Percentiles rank a stretch among this genome's conserved stretches.
Conservation (phyloP, 2,888 invertebrate genomes). For the Heliconius sara region DNA sequence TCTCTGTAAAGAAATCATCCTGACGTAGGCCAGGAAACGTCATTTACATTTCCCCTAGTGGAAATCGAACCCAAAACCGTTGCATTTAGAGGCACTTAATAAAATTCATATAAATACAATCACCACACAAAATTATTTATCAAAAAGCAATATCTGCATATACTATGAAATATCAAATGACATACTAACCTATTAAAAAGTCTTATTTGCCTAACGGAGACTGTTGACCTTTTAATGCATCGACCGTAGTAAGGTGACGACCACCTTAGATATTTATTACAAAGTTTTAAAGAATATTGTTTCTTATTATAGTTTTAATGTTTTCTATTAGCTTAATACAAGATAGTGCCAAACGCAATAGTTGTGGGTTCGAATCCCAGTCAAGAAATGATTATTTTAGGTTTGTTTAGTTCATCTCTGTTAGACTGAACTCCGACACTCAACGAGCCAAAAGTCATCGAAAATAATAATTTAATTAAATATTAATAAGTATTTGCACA, state of each 20-base stretch:
- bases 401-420: too few relatives aligned
- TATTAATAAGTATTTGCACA: background rate
- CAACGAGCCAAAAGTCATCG: background rate
- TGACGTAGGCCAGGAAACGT: too few relatives aligned
- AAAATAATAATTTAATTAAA: background rate
- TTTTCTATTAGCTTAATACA: too few relatives aligned
- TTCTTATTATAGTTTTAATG: too few relatives aligned
- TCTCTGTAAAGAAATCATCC: too few relatives aligned
- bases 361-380: too few relatives aligned
- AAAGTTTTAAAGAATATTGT: too few relatives aligned
- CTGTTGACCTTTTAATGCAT: conserved; percentile 37
- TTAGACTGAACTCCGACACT: too few relatives aligned
- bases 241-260: background rate
- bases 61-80: background rate
- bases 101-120: background rate
- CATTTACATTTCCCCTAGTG: background rate
- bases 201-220: conserved; percentile 15
- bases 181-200: conserved; percentile 39
- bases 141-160: background rate
- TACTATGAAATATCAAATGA: conserved; percentile 21
- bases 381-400: too few relatives aligned
- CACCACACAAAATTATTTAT: background rate
- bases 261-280: background rate
- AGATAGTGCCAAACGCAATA: too few relatives aligned
- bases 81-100: background rate